phyloP scores from a whole-genome alignment of 1,140 invertebrate genomes.

The Drosophila simulans region DNA sequence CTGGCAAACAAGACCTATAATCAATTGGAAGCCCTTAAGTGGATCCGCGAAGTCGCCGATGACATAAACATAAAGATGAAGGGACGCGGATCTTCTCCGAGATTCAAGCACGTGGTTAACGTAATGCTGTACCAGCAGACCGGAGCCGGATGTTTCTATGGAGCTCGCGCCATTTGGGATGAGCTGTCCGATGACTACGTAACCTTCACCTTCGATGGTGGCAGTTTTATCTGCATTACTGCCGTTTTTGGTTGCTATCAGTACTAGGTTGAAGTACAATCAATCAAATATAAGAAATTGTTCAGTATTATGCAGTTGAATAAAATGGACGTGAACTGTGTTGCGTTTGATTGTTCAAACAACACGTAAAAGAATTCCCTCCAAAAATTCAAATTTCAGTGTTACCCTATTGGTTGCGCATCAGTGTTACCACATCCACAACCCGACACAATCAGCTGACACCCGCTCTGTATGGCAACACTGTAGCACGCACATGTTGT shows the following conservation, averaged over 20 bases:
- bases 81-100: slow-evolving; percentile 18
- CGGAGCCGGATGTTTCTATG: slow-evolving; percentile 59
- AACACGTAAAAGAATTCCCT: not conserved
- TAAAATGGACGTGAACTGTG: not conserved
- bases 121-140: slow-evolving; percentile 62
- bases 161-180: slow-evolving; percentile 66
- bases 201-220: slow-evolving; percentile 21
- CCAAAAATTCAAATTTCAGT: slow-evolving; percentile 7
- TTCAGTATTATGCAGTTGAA: not conserved
- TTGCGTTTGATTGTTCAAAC: too few species aligned
- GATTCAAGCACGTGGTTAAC: slow-evolving; percentile 64
- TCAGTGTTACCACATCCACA: slow-evolving; percentile 4
- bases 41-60: slow-evolving; percentile 60
- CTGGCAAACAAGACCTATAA: slow-evolving; percentile 42
- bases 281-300: slow-evolving; percentile 3
- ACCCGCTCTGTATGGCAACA: slow-evolving; percentile 1
- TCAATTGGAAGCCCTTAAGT: slow-evolving; percentile 46
- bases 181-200: slow-evolving; percentile 50
- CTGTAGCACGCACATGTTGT: slow-evolving; percentile 49
- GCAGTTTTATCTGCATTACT: slow-evolving; percentile 45
- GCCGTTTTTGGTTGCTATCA: slow-evolving; percentile 57
- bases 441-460: not conserved
- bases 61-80: slow-evolving; percentile 40
- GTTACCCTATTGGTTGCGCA: not conserved
- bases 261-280: slow-evolving; percentile 33